These are phyloP conservation scores for Parapsyche elsis DNA, from an alignment of 1,140 invertebrate genomes.

Conservation along the genomic window DNA sequence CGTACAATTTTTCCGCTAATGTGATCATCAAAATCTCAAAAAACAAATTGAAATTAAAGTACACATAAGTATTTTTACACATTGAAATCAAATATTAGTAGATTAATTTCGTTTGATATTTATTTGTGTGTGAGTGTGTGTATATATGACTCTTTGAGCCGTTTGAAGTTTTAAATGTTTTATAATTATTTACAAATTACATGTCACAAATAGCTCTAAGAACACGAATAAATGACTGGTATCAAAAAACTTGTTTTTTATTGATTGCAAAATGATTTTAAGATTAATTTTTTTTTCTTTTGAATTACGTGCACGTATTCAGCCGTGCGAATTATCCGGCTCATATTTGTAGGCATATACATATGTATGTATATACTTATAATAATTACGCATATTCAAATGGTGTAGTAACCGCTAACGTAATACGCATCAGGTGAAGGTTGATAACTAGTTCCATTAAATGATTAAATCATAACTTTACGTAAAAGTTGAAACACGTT, in stretches of 20 bases:
- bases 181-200: conserved; percentile 54
- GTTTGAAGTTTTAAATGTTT: conserved; percentile 45
- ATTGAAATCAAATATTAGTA: conserved; percentile 11
- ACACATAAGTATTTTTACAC: background rate
- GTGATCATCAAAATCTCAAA: background rate
- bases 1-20: background rate
- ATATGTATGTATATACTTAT: background rate
- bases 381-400: too few species aligned
- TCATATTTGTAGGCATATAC: too few species aligned
- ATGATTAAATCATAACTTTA: too few species aligned
- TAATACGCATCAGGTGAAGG: too few species aligned
- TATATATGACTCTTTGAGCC: conserved; percentile 26
- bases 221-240: conserved; percentile 56
- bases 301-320: background rate
- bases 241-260: too few species aligned
- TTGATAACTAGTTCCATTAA: too few species aligned
- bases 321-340: too few species aligned
- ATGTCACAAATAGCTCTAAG: conserved; percentile 53
- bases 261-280: too few species aligned
- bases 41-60: background rate
- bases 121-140: conserved; percentile 26
- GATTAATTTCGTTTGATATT: conserved; percentile 46
- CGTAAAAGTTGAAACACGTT: too few species aligned
- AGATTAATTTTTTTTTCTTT: conserved; percentile 18
- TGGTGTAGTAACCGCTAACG: too few species aligned